Conservation (phyloP, 2,888 invertebrate species). For the Cordilura impudica region DNA sequence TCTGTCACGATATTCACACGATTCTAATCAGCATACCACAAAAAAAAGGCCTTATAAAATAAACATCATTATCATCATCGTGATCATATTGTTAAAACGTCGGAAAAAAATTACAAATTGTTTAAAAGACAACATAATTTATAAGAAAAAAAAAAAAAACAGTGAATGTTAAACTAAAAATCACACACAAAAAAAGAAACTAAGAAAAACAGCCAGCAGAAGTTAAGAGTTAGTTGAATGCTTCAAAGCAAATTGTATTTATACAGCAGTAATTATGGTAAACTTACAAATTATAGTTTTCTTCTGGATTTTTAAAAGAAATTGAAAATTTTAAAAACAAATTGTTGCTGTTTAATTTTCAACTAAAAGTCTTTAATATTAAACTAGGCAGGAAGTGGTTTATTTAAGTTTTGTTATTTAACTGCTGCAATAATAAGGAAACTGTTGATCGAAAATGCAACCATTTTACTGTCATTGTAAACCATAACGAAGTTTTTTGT, state of each 20-base stretch:
- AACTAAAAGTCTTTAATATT: slow-evolving; percentile 13
- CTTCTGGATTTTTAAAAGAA: neutral
- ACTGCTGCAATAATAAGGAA: slow-evolving; percentile 7
- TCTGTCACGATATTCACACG: slow-evolving; percentile 52
- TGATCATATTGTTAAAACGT: too few species aligned
- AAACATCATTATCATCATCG: neutral
- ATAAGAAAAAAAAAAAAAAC: neutral
- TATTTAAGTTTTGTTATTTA: slow-evolving; percentile 1
- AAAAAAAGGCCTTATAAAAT: neutral
- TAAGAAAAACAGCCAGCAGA: too few species aligned
- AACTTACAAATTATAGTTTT: neutral
- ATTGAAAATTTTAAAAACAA: slow-evolving; percentile 41
- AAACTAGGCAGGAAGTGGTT: slow-evolving; percentile 45
- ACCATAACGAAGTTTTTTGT: neutral
- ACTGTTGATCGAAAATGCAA: neutral
- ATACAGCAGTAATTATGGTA: too few species aligned
- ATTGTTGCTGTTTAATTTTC: neutral
- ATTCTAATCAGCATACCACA: slow-evolving; percentile 23
- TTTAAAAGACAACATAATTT: neutral
- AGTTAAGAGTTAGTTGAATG: too few species aligned
- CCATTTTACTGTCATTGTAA: slow-evolving; percentile 9
- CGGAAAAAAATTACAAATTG: neutral
- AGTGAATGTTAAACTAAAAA: neutral
- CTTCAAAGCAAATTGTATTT: too few species aligned
- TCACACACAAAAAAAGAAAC: too few species aligned